Base-by-base conservation (phyloP, 2,113 vertebrate genomes). In the Piprites chloris region DNA sequence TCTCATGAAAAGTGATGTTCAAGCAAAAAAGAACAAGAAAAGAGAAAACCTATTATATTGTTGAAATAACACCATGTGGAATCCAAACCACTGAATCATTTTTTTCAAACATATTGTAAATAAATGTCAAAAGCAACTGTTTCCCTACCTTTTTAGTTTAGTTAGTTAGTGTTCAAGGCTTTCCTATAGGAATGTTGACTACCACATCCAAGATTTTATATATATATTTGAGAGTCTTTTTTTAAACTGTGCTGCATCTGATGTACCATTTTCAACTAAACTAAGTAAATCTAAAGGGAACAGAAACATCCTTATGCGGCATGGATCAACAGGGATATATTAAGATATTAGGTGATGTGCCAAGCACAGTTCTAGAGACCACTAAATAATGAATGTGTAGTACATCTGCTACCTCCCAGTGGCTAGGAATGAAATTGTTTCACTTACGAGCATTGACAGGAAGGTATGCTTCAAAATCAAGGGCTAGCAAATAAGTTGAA, bases 351-450 rank as follows among this genome's bases (percentile, higher is more conserved):
- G 39, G 12, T 67, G 14, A 59, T 27, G 13, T 49, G 61, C 11
- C 21, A 58, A 67, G 53, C 68, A 61, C 11, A 18, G 14, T 39
- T 85, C 37, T 61, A 35, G 53, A 55, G 44, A 66, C 1, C 3
- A 5, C 53, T 86, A 44, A 91, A 72, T 95, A 94, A 86, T 84
- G 47, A 86, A 93, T 96, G 76, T 13, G 8, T 17, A 92, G 77
- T 86, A 88, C 88, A 65, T 93, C 75, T 96, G 87, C 95, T 96
- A 75, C 95, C 92, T 96, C 90, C 92, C 90, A 96, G 95, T 96
- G 95, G 95, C 61, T 83, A 88, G 28, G 50, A 47, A 78, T 66
- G 35, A 75, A 96, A 95, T 35, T 93, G 85, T 88, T 52, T 72
- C 50, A 8, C 33, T 91, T 73, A 27, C 0, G 1, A 83, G 4